Evolutionary conservation across 30 jellyfish, hydroid and myxozoan species (phyloP), one percentile per base, ranked within the genome.

Genomic region (Hydra vulgaris): DNA sequence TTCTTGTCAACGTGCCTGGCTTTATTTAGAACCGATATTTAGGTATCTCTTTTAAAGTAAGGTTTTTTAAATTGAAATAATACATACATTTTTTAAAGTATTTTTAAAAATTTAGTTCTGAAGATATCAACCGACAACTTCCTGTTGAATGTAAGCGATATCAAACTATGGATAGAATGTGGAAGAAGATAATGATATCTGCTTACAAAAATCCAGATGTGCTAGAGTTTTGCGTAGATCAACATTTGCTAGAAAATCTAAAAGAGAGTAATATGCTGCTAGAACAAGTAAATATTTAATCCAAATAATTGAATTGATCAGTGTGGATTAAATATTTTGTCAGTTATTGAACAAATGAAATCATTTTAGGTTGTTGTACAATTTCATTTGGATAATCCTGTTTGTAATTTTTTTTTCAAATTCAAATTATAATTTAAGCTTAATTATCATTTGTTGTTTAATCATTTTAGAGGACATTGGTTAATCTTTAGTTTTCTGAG

Each of bases 61-160:
- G 12, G 12, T 40, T 40, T 12, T 12, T 40, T 40, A 3, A 12
- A 12, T 40, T 40, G 12, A 3, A 40, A 40, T 3, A 40, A 3
- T 69, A 3, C 27, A 3, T 69, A 3, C n/a, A 3, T 21, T 5
- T 69, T 69, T 3, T 69, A 21, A 21, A 40, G 12, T 40, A 3
- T 7, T 68, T 76, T 8, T 81, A 27, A 22, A 7, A 8, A 68
- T 70, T 27, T 66, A 90, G 97, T 76, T 90, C 97, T 26, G 97
- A 90, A 53, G 97, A 90, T 72, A 90, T 90, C 26, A 90, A 90
- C 76, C 89, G 97, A 0, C 97, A 90, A 84, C 88, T 90, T 26
- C 97, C 97, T 17, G 97, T 90, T 17, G 97, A 90, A 69, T 82
- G 96, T 81, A 90, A 90, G 71, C 70, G 97, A 61, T 90, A 90